Evolutionary conservation across 2,888 invertebrate genomes (phyloP).

Genomic region (Agrenia bidenticulata): DNA sequence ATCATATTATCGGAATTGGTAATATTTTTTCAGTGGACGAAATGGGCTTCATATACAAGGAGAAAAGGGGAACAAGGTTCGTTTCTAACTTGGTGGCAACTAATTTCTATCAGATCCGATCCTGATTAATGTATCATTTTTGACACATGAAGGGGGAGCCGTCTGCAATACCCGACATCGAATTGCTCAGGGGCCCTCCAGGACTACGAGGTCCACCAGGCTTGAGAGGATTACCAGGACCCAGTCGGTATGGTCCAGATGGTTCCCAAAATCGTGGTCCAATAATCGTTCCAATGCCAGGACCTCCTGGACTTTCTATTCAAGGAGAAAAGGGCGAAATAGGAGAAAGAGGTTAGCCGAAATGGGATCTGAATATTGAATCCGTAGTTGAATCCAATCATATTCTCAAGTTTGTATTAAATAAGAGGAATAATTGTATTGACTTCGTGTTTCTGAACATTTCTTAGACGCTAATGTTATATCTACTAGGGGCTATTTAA

Average conservation of each 20-base stretch:
- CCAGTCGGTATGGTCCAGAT: not conserved
- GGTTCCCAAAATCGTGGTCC: slow-evolving; percentile 1
- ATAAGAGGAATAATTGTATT: too few relatives aligned
- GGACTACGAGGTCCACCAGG: slow-evolving; percentile 28
- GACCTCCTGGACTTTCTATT: slow-evolving; percentile 22
- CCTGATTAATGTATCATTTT: slow-evolving; percentile 8
- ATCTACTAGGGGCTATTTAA: too few relatives aligned
- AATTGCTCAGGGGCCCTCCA: slow-evolving; percentile 13
- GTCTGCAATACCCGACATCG: slow-evolving; percentile 25
- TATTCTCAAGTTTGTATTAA: too few relatives aligned
- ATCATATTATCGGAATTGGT: not conserved
- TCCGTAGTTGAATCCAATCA: too few relatives aligned
- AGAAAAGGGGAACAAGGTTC: slow-evolving; percentile 33
- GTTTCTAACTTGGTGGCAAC: not conserved
- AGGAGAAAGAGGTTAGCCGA: slow-evolving; percentile 22
- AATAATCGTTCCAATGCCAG: slow-evolving; percentile 14
- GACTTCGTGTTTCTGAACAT: not conserved
- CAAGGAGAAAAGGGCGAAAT: slow-evolving; percentile 29
- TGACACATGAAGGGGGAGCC: slow-evolving; percentile 32
- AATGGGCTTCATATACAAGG: slow-evolving; percentile 32
- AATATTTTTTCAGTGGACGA: not conserved
- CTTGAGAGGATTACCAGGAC: slow-evolving; percentile 26
- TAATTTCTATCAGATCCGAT: not conserved
- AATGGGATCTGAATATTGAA: too few relatives aligned
- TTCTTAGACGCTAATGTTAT: too few relatives aligned